Percentiles rank a stretch among this genome's conserved stretches.
These are phyloP conservation scores for Ditylenchus weischeri DNA, from an alignment of 2,888 invertebrate genomes.

Conservation along the genomic window DNA sequence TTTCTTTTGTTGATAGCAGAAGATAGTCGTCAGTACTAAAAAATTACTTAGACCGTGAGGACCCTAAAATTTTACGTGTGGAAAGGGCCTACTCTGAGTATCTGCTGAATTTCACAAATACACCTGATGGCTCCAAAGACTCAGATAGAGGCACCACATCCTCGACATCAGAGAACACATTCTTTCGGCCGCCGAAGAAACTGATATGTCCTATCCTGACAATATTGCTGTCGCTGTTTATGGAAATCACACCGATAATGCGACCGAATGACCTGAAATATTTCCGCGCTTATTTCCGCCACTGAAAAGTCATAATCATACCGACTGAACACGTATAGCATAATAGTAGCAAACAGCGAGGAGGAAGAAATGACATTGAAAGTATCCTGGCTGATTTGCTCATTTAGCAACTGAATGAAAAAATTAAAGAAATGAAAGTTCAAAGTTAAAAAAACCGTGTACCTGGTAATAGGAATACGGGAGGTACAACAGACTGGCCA, in stretches of 20 bases:
- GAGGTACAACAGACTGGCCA: slow-evolving; percentile 38
- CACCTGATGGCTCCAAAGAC: neutral
- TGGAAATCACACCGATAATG: slow-evolving; percentile 44
- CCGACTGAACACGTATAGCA: slow-evolving; percentile 39
- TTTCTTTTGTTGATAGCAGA: neutral
- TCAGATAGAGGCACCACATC: slow-evolving; percentile 27
- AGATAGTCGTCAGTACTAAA: neutral
- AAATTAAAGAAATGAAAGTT: too few species aligned
- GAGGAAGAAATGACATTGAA: slow-evolving; percentile 25
- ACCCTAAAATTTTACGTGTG: too few species aligned
- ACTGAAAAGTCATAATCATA: neutral
- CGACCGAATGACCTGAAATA: slow-evolving; percentile 35
- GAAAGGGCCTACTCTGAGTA: slow-evolving; percentile 6
- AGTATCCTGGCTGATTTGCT: slow-evolving; percentile 10
- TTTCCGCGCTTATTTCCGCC: neutral
- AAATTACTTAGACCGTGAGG: too few species aligned
- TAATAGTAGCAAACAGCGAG: slow-evolving; percentile 34
- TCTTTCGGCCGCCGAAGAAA: slow-evolving; percentile 31
- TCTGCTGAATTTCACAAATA: slow-evolving; percentile 6
- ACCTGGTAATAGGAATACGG: slow-evolving; percentile 35
- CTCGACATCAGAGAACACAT: slow-evolving; percentile 21
- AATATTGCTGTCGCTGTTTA: slow-evolving; percentile 37
- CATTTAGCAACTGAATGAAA: neutral
- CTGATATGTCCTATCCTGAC: slow-evolving; percentile 37
- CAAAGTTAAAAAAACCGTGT: too few species aligned